Evolutionary conservation across 2,888 invertebrate species (phyloP).

Genomic region (Clepsis dumicolana): DNA sequence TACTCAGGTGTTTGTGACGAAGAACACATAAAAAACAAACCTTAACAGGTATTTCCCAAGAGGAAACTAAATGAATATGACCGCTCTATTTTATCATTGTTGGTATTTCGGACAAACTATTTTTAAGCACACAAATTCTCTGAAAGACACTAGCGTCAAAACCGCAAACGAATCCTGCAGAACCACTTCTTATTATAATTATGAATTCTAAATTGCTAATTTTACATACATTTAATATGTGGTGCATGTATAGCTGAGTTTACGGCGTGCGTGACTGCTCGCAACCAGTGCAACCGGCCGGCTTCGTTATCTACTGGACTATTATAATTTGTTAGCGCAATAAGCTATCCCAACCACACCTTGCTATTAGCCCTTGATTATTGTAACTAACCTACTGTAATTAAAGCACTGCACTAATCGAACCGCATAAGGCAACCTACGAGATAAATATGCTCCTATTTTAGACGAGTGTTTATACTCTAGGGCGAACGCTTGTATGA

Average conservation of each 20-base stretch:
- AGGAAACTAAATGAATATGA: too few relatives aligned
- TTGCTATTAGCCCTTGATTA: conserved; percentile 71
- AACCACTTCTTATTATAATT: background rate
- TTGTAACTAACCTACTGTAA: conserved; percentile 58
- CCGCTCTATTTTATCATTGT: too few relatives aligned
- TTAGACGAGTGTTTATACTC: conserved; percentile 33
- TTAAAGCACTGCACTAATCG: conserved; percentile 52
- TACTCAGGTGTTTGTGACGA: background rate
- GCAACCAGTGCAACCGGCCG: conserved; percentile 55
- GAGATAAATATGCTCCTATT: conserved; percentile 46
- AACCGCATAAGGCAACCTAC: conserved; percentile 58
- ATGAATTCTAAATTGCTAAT: conserved; percentile 2
- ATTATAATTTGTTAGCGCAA: conserved; percentile 65
- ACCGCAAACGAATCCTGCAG: background rate
- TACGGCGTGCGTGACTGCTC: conserved; percentile 49
- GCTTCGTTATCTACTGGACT: conserved; percentile 53
- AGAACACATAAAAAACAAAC: too few relatives aligned
- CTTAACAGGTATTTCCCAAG: too few relatives aligned
- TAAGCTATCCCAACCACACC: conserved; percentile 64
- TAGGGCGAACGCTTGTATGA: conserved; percentile 26
- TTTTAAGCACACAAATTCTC: too few relatives aligned
- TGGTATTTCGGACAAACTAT: too few relatives aligned
- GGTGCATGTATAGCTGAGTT: background rate
- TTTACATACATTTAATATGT: background rate
- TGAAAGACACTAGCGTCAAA: background rate